These are phyloP conservation scores for Turdus rufiventris DNA, from an alignment of 2,113 vertebrate species.

Conservation along the genomic window DNA sequence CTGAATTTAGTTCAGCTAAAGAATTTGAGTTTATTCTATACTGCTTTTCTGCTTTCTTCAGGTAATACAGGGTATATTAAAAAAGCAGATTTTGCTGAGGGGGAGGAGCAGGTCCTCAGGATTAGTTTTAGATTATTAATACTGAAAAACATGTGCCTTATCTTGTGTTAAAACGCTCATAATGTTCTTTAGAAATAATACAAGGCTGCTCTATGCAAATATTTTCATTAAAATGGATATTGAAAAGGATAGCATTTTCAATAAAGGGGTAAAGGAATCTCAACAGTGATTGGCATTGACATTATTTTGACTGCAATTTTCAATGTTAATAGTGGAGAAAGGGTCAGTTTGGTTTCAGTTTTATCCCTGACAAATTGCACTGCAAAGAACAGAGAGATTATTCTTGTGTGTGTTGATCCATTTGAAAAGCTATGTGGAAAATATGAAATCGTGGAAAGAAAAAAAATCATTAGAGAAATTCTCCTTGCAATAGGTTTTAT, in stretches of 20 bases:
- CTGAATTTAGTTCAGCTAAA: conserved; percentile 11
- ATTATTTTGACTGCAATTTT: conserved; percentile 27
- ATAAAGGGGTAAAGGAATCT: conserved; percentile 36
- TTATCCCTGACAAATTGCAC: conserved; percentile 47
- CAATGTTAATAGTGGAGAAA: background rate
- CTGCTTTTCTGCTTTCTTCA: conserved; percentile 61
- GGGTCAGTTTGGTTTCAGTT: conserved; percentile 23
- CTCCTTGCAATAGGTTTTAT: conserved; percentile 41
- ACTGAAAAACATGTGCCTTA: conserved; percentile 78
- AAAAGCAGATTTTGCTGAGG: conserved; percentile 42
- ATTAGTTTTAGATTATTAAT: conserved; percentile 63
- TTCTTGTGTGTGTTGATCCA: conserved; percentile 7
- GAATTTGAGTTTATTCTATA: conserved; percentile 40
- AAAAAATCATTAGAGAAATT: conserved; percentile 1
- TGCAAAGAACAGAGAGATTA: conserved; percentile 17
- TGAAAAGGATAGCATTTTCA: conserved; percentile 53
- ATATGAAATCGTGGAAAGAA: conserved; percentile 1
- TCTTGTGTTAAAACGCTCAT: conserved; percentile 68
- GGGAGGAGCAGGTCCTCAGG: conserved; percentile 61
- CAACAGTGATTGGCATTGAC: background rate
- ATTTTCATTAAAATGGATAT: conserved; percentile 42
- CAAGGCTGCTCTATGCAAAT: conserved; percentile 70
- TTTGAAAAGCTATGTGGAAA: conserved; percentile 35
- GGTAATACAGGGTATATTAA: conserved; percentile 69
- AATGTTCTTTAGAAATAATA: conserved; percentile 49